Conservation (phyloP, 2,888 invertebrate species). For the Rhopalosiphum nymphaeae region DNA sequence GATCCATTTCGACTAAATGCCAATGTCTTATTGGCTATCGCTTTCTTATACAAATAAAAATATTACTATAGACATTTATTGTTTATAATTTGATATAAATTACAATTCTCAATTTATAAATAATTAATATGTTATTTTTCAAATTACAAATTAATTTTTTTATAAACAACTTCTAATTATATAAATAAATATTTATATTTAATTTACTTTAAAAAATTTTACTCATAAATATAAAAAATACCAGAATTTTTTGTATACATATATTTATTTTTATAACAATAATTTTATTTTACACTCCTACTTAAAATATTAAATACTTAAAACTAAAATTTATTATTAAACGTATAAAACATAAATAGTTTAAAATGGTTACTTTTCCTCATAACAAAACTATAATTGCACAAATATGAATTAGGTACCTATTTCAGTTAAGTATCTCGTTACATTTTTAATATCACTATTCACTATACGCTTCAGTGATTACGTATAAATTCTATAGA, state of each 20-base stretch:
- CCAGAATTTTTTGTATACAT: not conserved
- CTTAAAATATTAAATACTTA: too few species aligned
- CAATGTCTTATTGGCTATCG: not conserved
- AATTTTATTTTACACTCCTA: not conserved
- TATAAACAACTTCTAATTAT: not conserved
- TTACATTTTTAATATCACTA: not conserved
- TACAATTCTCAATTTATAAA: not conserved
- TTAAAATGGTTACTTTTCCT: not conserved
- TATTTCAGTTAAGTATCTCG: not conserved
- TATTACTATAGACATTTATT: not conserved
- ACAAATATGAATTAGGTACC: not conserved
- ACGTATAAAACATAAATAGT: not conserved
- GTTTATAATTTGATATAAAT: not conserved
- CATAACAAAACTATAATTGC: not conserved
- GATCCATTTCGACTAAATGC: not conserved
- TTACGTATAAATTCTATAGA: not conserved
- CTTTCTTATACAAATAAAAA: constrained; percentile 6
- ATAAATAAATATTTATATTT: not conserved
- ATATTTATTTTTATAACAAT: not conserved
- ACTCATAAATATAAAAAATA: not conserved
- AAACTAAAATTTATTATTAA: not conserved
- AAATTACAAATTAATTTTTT: not conserved
- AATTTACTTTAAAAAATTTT: not conserved
- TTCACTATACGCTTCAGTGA: not conserved
- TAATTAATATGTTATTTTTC: not conserved